Evolutionary conservation across 2,888 invertebrate genomes (phyloP).

Genomic region (Pristionchus entomophagus): DNA sequence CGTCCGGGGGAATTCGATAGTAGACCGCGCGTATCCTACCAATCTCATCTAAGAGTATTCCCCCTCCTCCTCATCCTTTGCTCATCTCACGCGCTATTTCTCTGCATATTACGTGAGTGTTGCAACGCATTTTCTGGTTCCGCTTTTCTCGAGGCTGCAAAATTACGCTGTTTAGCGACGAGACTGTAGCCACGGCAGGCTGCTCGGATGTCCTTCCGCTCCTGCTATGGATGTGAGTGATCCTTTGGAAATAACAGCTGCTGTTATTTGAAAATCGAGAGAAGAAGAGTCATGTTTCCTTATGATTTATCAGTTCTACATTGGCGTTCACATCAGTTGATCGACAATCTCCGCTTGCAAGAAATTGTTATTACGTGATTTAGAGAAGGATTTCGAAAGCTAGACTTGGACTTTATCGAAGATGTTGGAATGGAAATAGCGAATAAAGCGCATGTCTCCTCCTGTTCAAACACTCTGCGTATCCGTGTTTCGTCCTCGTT

Average conservation of each 20-base stretch:
- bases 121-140: background rate
- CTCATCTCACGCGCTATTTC: background rate
- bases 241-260: background rate
- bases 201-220: constrained; percentile 41
- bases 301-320: no score
- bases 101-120: no score
- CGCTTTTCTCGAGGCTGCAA: background rate
- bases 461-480: constrained; percentile 5
- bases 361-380: no score
- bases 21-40: constrained; percentile 8
- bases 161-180: constrained; percentile 3
- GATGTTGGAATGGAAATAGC: no score
- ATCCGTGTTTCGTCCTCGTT: background rate
- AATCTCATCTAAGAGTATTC: constrained; percentile 27
- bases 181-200: background rate
- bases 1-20: constrained; percentile 11
- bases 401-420: no score
- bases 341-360: no score
- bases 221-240: constrained; percentile 35
- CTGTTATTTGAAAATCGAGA: background rate
- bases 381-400: no score
- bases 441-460: background rate
- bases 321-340: no score
- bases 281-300: no score
- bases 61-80: background rate